Base-by-base conservation (phyloP, 2,888 invertebrate species). In the Parelbella ahira region DNA sequence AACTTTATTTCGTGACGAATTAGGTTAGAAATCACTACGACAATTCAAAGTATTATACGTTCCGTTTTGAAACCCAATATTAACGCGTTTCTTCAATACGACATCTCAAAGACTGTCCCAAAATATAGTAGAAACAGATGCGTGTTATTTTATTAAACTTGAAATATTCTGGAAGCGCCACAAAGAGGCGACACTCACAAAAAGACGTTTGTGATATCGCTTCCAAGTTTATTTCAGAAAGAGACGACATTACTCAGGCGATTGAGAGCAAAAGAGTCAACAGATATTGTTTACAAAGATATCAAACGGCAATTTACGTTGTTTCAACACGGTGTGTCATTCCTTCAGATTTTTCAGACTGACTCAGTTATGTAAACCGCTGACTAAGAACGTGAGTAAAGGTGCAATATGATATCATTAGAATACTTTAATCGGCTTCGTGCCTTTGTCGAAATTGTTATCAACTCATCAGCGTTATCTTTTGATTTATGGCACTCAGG, bases 91-190 rank as follows among this genome's bases (percentile, higher is more conserved):
- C 48, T 60, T 51, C 60, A 58, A 63, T 66, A 68, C 64, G 68
- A 68, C 64, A 63, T 63, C 47, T 60, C 58, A 60, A 63, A 64
- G 60, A 49, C 58, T 58, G 57, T 61, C 63, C 63, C 56, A 56
- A 72, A 73, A 75, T 75, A 74, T 65, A 74, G 63, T 63, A 51
- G 59, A 52, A 68, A 63, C 74, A 75, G 71, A 77, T 76, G 69
- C 64, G 54, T 68, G 12, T 42, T 29, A 23, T 48, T 68, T 59
- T 65, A 68, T 71, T 68, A 65, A 58, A 60, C 53, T 53, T 47
- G 56, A 53, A 60, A 57, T 56, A 56, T 56, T 60, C 48, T 49
- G 38, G 51, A 44, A 29, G 45, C 39, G 54, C 56, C 53, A 64
- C 62, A 68, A 62, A 71, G 67, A 68, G 47, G 53, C 57, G 42